A percentile compares a stretch with the other conserved stretches of the same genome.
Conservation (phyloP, 2,113 vertebrate species). For the Saccopteryx leptura region DNA sequence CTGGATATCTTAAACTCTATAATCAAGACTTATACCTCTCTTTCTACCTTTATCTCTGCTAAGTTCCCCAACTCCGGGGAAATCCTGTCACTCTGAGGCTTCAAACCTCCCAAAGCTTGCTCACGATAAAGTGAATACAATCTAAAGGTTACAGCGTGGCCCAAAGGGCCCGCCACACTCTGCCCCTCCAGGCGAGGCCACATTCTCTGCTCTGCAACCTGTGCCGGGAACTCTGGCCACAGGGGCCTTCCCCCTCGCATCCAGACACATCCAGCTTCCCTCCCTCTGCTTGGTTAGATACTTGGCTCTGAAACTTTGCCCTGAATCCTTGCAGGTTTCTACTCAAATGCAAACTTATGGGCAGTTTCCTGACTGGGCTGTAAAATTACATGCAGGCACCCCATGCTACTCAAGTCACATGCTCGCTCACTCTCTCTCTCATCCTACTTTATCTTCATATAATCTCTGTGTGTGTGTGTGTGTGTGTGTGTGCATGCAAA, state of each 20-base stretch:
- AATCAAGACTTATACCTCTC: not conserved
- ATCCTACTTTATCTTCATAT: fast-evolving
- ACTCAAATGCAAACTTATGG: not conserved
- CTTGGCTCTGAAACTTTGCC: fast-evolving
- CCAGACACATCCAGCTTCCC: no score
- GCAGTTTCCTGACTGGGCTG: no score
- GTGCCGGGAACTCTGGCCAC: fast-evolving
- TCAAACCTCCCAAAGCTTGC: not conserved
- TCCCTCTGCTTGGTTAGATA: fast-evolving
- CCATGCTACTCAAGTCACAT: fast-evolving
- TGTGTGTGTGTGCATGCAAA: fast-evolving
- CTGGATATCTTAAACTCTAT: constrained; percentile 60
- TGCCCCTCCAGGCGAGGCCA: not conserved
- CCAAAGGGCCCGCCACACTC: not conserved
- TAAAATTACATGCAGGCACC: fast-evolving
- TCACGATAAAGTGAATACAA: not conserved
- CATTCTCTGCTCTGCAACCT: no score
- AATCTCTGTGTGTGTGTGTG: fast-evolving
- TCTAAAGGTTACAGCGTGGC: not conserved
- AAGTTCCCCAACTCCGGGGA: not conserved
- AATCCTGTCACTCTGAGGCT: fast-evolving
- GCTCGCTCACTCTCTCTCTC: fast-evolving
- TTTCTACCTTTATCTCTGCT: not conserved
- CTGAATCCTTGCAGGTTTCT: not conserved
- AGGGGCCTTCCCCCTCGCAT: fast-evolving